Percentiles rank a stretch among this genome's conserved stretches.
Conservation (phyloP, 2,888 invertebrate genomes). For the Lasioglossum vierecki region DNA sequence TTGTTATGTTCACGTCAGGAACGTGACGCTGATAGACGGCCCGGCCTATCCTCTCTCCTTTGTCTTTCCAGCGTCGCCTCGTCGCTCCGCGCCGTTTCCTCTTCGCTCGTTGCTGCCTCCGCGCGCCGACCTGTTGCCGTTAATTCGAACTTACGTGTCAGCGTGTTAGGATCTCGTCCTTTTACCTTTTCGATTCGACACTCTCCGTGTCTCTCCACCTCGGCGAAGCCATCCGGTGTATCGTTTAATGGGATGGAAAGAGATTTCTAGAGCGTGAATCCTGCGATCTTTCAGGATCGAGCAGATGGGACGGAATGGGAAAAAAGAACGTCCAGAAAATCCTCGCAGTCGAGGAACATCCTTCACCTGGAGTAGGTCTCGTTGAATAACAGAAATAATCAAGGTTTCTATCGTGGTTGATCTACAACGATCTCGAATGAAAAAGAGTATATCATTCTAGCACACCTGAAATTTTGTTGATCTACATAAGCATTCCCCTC, state of each 20-base stretch:
- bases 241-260: constrained; percentile 16
- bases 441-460: background rate
- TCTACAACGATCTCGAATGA: too few relatives aligned
- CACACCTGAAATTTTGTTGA: background rate
- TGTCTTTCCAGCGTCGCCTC: constrained; percentile 35
- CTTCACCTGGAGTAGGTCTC: background rate
- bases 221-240: background rate
- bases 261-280: constrained; percentile 14
- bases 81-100: constrained; percentile 20
- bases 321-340: background rate
- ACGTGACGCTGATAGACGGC: constrained; percentile 72
- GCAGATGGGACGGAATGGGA: background rate
- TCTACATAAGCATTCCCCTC: background rate
- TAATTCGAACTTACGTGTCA: constrained; percentile 75
- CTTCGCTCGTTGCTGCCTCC: constrained; percentile 43
- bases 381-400: background rate
- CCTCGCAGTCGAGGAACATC: background rate
- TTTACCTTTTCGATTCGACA: constrained; percentile 13
- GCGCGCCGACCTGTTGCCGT: constrained; percentile 69
- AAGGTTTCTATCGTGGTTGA: too few relatives aligned
- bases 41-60: constrained; percentile 38
- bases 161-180: constrained; percentile 65
- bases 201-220: background rate
- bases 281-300: background rate
- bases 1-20: constrained; percentile 77